These are phyloP conservation scores for Tubiluchus corallicola DNA, from an alignment of 2,888 invertebrate species.

Conservation along the genomic window DNA sequence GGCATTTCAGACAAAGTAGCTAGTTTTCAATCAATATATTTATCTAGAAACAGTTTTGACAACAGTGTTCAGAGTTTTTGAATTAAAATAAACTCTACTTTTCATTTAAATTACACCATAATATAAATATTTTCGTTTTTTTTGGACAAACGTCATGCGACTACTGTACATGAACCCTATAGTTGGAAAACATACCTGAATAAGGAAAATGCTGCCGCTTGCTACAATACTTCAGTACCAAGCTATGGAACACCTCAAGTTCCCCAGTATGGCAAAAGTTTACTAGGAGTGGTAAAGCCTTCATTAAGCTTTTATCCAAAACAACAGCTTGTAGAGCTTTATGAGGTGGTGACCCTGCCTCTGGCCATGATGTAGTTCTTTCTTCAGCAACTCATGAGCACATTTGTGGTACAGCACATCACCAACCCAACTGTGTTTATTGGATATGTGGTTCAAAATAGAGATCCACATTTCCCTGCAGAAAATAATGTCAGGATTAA, in stretches of 20 bases:
- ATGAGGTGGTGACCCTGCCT: neutral
- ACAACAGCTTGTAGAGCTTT: neutral
- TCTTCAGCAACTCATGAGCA: neutral
- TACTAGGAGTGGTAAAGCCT: neutral
- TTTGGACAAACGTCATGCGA: no score
- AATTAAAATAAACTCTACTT: no score
- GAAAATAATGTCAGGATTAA: no score
- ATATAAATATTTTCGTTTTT: no score
- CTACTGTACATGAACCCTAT: no score
- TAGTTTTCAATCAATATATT: no score
- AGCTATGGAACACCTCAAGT: neutral
- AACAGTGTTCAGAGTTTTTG: no score
- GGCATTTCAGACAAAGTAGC: no score
- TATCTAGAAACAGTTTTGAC: no score
- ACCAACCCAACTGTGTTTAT: neutral
- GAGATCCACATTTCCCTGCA: conserved; percentile 3
- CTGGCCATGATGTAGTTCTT: neutral
- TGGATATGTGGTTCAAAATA: neutral
- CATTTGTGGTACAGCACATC: neutral
- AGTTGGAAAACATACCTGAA: neutral
- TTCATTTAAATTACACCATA: no score
- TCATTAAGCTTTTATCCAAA: neutral
- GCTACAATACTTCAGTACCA: neutral
- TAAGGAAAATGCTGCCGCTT: neutral
- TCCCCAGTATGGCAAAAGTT: neutral